Evolutionary conservation across 2,888 invertebrate genomes (phyloP).

Genomic region (Habroteleia sp.): DNA sequence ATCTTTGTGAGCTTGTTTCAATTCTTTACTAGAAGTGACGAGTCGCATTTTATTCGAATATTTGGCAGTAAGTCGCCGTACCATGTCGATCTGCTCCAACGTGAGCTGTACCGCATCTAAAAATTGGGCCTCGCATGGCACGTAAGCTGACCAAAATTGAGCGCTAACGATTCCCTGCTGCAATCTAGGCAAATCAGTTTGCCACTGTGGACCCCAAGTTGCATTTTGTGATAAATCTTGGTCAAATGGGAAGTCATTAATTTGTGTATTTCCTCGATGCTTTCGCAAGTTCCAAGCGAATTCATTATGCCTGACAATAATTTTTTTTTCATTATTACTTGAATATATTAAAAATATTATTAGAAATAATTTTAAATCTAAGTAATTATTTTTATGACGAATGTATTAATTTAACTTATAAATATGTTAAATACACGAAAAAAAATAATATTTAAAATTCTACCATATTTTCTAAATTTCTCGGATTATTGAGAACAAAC

Average conservation of each 20-base stretch:
- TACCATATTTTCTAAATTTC: no score
- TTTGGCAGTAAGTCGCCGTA: slow-evolving; percentile 83
- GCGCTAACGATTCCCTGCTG: slow-evolving; percentile 82
- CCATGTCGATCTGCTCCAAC: slow-evolving; percentile 86
- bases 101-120: slow-evolving; percentile 86
- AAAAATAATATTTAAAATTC: no score
- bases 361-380: neutral
- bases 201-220: slow-evolving; percentile 79
- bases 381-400: no score
- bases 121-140: slow-evolving; percentile 85
- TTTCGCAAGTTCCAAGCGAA: slow-evolving; percentile 80
- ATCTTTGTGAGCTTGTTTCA: slow-evolving; percentile 84
- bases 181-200: slow-evolving; percentile 82
- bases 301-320: slow-evolving; percentile 79
- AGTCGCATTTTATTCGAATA: slow-evolving; percentile 82
- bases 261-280: slow-evolving; percentile 76
- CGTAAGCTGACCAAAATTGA: slow-evolving; percentile 81
- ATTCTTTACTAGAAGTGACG: slow-evolving; percentile 83
- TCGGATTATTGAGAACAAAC: no score
- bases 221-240: slow-evolving; percentile 77
- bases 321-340: no score
- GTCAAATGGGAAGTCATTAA: slow-evolving; percentile 79
- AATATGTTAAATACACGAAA: no score
- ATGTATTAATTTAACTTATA: no score
- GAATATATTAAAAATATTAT: neutral